Evolutionary conservation across 2,113 vertebrate genomes (phyloP), one percentile per base, ranked within the genome.

Genomic region (Acinonyx jubatus): DNA sequence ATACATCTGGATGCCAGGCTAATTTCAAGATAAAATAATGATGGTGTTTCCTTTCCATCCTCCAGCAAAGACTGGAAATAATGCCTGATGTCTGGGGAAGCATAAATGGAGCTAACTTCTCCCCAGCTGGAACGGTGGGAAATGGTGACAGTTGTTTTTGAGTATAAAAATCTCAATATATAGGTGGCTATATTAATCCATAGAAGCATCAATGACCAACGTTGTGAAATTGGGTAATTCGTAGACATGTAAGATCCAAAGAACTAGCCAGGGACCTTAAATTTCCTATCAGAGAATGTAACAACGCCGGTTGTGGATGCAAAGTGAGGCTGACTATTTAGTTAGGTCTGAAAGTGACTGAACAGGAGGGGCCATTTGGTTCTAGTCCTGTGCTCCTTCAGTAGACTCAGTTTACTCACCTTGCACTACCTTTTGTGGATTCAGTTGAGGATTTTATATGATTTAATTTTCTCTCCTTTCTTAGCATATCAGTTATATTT

Each of bases 211-310:
- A 41, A 21, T 68, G 25, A 83, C n/a, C 25, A 87, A 63, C 29
- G 38, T 68, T 69, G 68, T 91, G 11, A 87, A 82, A 81, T 36
- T 63, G 61, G 23, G 31, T 81, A 31, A 68, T 90, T 45, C 50
- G 36, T 9, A 86, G 61, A 45, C 19, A 63, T 4, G 29, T 4
- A 36, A 68, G 31, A 71, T 63, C 33, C 88, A 71, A 69, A 88
- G 18, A 65, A 8, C 15, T 27, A 78, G 27, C 33, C 57, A 82
- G 50, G 10, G 13, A 65, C 41, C 9, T 82, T 82, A 38, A n/a
- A 27, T 82, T 95, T 90, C 80, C 79, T 76, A 31, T 52, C 15
- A 97, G 33, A 91, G 50, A 86, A 69, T 63, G n/a, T 27, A 93
- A 0, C 33, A 25, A 31, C 25, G 0, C 25, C 41, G 65, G 25